These are phyloP conservation scores for Crossaster papposus DNA, from an alignment of 53 echinoderm and acorn worm species.

Conservation along the genomic window DNA sequence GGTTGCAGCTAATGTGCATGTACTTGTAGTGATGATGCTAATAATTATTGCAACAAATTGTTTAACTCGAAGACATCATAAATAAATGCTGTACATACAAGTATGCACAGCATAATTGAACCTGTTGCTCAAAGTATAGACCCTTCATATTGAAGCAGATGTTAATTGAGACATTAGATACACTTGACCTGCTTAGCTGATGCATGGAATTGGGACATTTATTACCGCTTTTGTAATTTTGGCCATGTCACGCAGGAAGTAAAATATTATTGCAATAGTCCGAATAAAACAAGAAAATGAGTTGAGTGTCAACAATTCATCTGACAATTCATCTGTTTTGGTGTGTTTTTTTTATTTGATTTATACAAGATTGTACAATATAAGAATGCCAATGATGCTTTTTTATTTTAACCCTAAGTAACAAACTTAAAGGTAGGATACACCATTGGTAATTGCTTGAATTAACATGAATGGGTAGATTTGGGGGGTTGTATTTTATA, in stretches of 20 bases:
- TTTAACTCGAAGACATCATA: not conserved
- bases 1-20: not conserved
- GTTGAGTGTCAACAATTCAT: not conserved
- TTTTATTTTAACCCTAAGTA: no score
- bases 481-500: no score
- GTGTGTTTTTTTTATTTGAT: no score
- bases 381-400: no score
- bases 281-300: not conserved
- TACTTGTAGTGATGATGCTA: no score
- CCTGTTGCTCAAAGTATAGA: not conserved
- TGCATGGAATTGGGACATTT: constrained; percentile 20
- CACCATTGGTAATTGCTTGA: no score
- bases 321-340: no score
- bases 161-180: constrained; percentile 1
- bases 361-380: no score
- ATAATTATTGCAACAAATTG: no score
- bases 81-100: not conserved
- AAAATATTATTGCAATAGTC: constrained; percentile 23
- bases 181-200: constrained; percentile 27
- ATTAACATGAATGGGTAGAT: no score
- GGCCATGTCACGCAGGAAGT: constrained; percentile 8
- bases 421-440: no score
- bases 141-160: not conserved
- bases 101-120: no score
- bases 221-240: constrained; percentile 45